phyloP scores from a whole-genome alignment of 2,797 vertebrate species.

The Phalloptychus januarius region DNA sequence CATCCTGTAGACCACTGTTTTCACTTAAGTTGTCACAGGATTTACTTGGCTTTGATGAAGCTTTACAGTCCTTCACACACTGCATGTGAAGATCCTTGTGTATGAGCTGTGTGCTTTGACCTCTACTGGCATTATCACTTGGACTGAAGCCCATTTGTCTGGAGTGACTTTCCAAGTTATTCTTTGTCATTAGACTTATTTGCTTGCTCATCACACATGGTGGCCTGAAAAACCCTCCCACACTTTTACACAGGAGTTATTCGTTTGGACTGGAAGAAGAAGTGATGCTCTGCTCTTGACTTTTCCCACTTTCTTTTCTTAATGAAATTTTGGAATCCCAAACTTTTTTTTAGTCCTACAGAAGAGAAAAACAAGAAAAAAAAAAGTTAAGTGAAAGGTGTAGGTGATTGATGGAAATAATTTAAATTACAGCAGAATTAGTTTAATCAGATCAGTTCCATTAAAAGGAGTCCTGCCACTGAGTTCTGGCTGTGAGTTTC shows the following conservation, averaged over 20 bases:
- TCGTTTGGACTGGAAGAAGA: slow-evolving; percentile 63
- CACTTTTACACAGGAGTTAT: slow-evolving; percentile 34
- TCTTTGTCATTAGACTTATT: slow-evolving; percentile 72
- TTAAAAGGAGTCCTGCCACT: slow-evolving; percentile 26
- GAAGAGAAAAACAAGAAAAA: background rate
- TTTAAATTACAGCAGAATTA: slow-evolving; percentile 1
- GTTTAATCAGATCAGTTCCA: slow-evolving; percentile 22
- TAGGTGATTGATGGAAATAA: background rate
- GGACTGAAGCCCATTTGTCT: slow-evolving; percentile 55
- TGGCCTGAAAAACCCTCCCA: background rate
- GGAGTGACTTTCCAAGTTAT: slow-evolving; percentile 53
- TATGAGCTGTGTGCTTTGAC: slow-evolving; percentile 63
- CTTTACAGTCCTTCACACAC: slow-evolving; percentile 33
- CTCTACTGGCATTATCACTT: slow-evolving; percentile 54
- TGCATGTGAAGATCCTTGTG: slow-evolving; percentile 49
- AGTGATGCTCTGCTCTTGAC: slow-evolving; percentile 38
- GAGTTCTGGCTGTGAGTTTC: slow-evolving; percentile 23
- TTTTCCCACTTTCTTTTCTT: slow-evolving; percentile 6
- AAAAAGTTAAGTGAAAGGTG: no score
- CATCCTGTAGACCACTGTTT: slow-evolving; percentile 55
- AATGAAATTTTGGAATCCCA: background rate
- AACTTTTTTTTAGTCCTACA: background rate
- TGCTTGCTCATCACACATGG: slow-evolving; percentile 78
- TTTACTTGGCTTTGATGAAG: slow-evolving; percentile 65
- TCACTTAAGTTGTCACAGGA: slow-evolving; percentile 48